Conservation (phyloP, 2,888 invertebrate genomes). For the Diaphora mendica region DNA sequence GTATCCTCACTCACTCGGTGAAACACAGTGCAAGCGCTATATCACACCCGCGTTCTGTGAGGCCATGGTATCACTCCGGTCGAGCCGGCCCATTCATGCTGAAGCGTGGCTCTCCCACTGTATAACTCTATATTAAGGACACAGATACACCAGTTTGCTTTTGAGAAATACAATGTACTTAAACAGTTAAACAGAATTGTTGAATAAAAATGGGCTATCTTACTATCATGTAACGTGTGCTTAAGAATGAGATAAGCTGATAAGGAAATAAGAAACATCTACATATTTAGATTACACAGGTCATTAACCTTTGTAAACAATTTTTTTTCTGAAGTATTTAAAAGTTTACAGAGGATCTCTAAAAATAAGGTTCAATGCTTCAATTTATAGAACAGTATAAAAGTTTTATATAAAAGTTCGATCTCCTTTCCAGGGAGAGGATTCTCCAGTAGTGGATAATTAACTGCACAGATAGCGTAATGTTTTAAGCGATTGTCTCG, state of each 20-base stretch:
- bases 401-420: background rate
- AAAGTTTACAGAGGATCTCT: background rate
- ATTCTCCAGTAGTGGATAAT: no score
- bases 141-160: background rate
- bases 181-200: background rate
- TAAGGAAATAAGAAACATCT: constrained; percentile 30
- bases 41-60: no score
- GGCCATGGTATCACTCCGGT: no score
- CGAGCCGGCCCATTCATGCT: no score
- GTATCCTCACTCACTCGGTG: no score
- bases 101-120: no score
- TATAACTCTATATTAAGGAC: background rate
- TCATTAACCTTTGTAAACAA: constrained; percentile 38
- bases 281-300: constrained; percentile 31
- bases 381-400: background rate
- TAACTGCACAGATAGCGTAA: no score
- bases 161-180: background rate
- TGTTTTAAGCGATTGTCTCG: no score
- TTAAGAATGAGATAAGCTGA: constrained; percentile 52
- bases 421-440: no score
- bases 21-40: no score
- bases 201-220: background rate
- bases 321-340: background rate
- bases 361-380: background rate
- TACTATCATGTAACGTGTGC: constrained; percentile 36